These are phyloP conservation scores for Parauchenoglanis punctatus DNA, from an alignment of 2,797 vertebrate species.

Conservation along the genomic window DNA sequence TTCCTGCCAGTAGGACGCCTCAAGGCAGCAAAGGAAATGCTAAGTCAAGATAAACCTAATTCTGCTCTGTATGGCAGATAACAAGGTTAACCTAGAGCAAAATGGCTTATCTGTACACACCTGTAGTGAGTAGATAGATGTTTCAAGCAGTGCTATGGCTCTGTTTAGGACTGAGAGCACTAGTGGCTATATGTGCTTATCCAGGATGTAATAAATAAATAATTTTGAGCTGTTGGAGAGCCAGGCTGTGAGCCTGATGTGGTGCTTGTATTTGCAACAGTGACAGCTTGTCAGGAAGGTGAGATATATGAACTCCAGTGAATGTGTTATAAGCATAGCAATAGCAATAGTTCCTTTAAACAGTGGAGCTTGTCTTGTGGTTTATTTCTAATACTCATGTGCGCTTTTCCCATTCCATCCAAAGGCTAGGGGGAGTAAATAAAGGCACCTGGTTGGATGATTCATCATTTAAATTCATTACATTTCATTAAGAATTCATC, in stretches of 20 bases:
- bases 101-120: conserved; percentile 57
- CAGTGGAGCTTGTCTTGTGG: not conserved
- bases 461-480: not conserved
- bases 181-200: conserved; percentile 49
- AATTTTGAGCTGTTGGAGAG: conserved; percentile 44
- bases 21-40: conserved; percentile 56
- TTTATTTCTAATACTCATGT: not conserved
- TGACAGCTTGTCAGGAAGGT: conserved; percentile 52
- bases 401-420: not conserved
- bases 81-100: conserved; percentile 61
- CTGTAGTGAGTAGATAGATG: conserved; percentile 49
- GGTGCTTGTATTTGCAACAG: conserved; percentile 49
- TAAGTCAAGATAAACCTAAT: conserved; percentile 60
- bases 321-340: conserved; percentile 29
- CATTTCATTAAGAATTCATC: not conserved
- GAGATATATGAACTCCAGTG: conserved; percentile 38
- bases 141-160: conserved; percentile 50
- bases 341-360: not conserved
- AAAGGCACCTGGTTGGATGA: not conserved
- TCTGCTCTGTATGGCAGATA: conserved; percentile 55
- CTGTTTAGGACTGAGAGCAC: conserved; percentile 49
- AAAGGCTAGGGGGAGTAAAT: not conserved
- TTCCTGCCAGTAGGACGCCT: conserved; percentile 46
- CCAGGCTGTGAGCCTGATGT: conserved; percentile 26
- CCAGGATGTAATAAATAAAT: conserved; percentile 57